These are phyloP conservation scores for Chymomyza amoena DNA, from an alignment of 2,888 invertebrate genomes.

Conservation along the genomic window DNA sequence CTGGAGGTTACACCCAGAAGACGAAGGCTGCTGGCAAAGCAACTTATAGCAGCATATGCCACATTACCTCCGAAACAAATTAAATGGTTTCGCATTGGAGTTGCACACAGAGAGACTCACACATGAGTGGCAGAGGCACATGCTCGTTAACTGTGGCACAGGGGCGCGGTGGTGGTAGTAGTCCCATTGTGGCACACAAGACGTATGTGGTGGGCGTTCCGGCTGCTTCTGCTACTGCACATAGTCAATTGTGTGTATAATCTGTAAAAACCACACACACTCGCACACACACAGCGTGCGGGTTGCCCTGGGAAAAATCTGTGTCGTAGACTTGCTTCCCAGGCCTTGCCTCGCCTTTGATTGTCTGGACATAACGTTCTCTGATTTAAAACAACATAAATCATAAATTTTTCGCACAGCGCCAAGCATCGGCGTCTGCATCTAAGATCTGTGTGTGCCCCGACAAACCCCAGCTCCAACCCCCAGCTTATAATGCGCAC, in stretches of 20 bases:
- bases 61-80: constrained; percentile 71
- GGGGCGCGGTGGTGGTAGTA: neutral
- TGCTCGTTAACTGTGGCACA: constrained; percentile 49
- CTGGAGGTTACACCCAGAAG: constrained; percentile 58
- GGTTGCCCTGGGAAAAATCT: constrained; percentile 38
- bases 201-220: constrained; percentile 64
- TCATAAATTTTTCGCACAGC: constrained; percentile 64
- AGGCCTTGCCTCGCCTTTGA: constrained; percentile 23
- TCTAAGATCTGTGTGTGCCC: neutral
- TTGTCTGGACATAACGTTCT: constrained; percentile 49
- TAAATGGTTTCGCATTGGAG: constrained; percentile 68
- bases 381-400: constrained; percentile 58
- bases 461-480: neutral
- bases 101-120: constrained; percentile 28
- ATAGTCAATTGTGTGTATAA: constrained; percentile 57
- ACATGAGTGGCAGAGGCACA: constrained; percentile 6
- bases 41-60: constrained; percentile 56
- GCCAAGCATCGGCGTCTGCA: neutral
- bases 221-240: constrained; percentile 21
- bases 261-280: constrained; percentile 58
- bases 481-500: constrained; percentile 62
- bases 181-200: neutral
- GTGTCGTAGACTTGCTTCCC: neutral
- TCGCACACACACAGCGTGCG: constrained; percentile 23
- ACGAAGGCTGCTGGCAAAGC: constrained; percentile 3